Evolutionary conservation across 2,113 vertebrate species (phyloP), one percentile per base, ranked within the genome.

Genomic region (Perca fluviatilis): DNA sequence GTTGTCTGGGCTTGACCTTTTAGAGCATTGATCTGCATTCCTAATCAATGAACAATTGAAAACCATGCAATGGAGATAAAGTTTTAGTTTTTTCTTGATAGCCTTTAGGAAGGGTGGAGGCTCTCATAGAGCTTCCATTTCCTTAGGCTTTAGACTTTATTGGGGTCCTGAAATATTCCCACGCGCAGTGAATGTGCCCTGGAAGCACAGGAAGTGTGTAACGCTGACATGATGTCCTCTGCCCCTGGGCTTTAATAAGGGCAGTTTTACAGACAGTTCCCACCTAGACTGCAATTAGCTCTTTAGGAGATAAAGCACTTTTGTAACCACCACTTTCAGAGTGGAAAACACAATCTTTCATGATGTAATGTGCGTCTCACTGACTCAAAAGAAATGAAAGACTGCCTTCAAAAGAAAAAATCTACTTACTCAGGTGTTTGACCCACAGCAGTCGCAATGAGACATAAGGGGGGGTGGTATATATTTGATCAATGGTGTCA

Each of bases 161-260:
- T 67, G 25, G 54, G 54, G 77, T 56, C 25, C 23, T 83, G 36
- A 58, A 69, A 66, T 79, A 74, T 86, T 74, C 63, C 80, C 67
- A 84, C 5, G 27, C 83, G 72, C 43, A 62, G 33, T 9, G 72
- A 87, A 46, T 57, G 69, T 40, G 79, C 16, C 72, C 47, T 79
- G 36, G 30, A 84, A 86, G 54, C 79, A 80, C 86, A 88, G 83
- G 86, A 90, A 85, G 81, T 49, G 77, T 54, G 64, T 79, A 77
- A 83, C 30, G 1, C 47, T 54, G 56, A 46, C 68, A 62, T 85
- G 83, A 88, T 40, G 71, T 86, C 73, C 80, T 64, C 80, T 69
- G 36, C 53, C 71, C 21, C 67, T 69, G 76, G 65, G 62, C 67
- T 90, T 54, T 87, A 86, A 83, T 85, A 79, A 86, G 51, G 72